phyloP scores from a whole-genome alignment of 1,140 invertebrate species.

The Drosophila azteca region DNA sequence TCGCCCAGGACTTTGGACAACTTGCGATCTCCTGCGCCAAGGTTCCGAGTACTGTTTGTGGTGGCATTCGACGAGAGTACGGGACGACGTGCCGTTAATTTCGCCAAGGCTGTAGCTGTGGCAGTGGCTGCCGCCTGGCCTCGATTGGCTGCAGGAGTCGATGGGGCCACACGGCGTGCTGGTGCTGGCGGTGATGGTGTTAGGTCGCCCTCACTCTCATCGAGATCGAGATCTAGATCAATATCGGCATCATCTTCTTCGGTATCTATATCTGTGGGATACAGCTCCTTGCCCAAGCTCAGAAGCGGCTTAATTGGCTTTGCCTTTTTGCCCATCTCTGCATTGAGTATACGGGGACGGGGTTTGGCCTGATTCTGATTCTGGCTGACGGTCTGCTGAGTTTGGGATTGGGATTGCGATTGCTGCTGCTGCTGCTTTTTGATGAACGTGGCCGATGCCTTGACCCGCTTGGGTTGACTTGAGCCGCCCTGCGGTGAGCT shows the following conservation, averaged over 20 bases:
- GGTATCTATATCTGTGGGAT: conserved; percentile 51
- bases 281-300: conserved; percentile 72
- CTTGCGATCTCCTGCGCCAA: conserved; percentile 44
- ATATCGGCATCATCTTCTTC: conserved; percentile 57
- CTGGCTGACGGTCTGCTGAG: conserved; percentile 5
- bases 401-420: conserved; percentile 3
- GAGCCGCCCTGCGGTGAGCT: neutral
- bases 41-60: conserved; percentile 38
- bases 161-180: neutral
- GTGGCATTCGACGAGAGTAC: conserved; percentile 53
- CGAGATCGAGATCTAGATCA: conserved; percentile 40
- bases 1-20: conserved; percentile 55
- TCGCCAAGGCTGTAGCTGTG: neutral
- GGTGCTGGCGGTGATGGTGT: conserved; percentile 3
- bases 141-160: neutral
- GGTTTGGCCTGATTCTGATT: conserved; percentile 53
- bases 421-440: conserved; percentile 8
- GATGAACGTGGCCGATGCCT: conserved; percentile 8
- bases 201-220: conserved; percentile 42
- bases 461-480: conserved; percentile 18
- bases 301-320: conserved; percentile 71
- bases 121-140: conserved; percentile 3
- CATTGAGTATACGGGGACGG: conserved; percentile 78
- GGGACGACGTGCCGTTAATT: conserved; percentile 14
- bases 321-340: conserved; percentile 72